A percentile compares a stretch with the other conserved stretches of the same genome.
phyloP scores from a whole-genome alignment of 2,888 invertebrate species.

The Aphidius colemani region DNA sequence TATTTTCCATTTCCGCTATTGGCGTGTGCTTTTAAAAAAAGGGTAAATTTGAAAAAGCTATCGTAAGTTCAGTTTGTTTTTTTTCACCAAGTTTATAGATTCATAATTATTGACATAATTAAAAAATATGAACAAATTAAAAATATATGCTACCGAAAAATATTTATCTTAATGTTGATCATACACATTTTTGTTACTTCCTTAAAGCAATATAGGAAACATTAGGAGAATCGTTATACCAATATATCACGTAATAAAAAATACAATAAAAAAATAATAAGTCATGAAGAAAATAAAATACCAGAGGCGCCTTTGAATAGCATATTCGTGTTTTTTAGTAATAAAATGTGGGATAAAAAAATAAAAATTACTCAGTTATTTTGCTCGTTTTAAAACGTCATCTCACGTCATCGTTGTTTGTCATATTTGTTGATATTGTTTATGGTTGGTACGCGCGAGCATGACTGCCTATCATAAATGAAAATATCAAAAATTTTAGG shows the following conservation, averaged over 20 bases:
- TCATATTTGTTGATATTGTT: slow-evolving; percentile 18
- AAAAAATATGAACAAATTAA: too few relatives aligned
- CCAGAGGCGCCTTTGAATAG: slow-evolving; percentile 25
- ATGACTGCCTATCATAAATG: slow-evolving; percentile 19
- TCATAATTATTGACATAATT: too few relatives aligned
- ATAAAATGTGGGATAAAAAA: slow-evolving; percentile 19
- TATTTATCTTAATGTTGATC: slow-evolving; percentile 11
- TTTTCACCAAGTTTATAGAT: too few relatives aligned
- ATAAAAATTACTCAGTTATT: slow-evolving; percentile 26
- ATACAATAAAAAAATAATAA: slow-evolving; percentile 18
- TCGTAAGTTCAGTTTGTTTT: too few relatives aligned
- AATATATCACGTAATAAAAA: slow-evolving; percentile 16
- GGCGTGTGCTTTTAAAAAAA: too few relatives aligned
- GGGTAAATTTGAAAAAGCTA: too few relatives aligned
- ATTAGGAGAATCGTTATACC: slow-evolving; percentile 14
- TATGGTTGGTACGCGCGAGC: slow-evolving; percentile 20
- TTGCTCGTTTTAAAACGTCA: slow-evolving; percentile 5
- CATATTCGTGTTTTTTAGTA: slow-evolving; percentile 23
- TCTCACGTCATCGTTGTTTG: slow-evolving; percentile 10
- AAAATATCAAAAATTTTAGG: too few relatives aligned
- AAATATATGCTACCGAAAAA: too few relatives aligned
- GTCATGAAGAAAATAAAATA: slow-evolving; percentile 17
- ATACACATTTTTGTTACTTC: slow-evolving; percentile 17
- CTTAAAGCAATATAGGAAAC: slow-evolving; percentile 16
- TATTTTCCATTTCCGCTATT: too few relatives aligned